These are phyloP conservation scores for Pammene aurita DNA, from an alignment of 2,888 invertebrate species.

Conservation along the genomic window DNA sequence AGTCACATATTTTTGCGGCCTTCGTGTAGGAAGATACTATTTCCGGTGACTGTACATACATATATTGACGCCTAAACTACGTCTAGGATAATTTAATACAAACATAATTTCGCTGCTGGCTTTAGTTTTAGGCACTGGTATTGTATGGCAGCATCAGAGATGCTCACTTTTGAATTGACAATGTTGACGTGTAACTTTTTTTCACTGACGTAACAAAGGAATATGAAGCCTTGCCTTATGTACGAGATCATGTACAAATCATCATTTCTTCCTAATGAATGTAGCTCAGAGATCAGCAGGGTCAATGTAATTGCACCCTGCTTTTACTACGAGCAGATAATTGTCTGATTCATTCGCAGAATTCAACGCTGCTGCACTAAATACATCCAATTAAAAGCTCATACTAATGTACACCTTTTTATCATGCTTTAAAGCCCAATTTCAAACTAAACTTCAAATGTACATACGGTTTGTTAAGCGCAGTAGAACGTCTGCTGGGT, in stretches of 20 bases:
- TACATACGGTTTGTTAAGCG: background rate
- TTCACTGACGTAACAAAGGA: no score
- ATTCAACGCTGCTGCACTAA: constrained; percentile 3
- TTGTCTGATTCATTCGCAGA: constrained; percentile 11
- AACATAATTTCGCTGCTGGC: no score
- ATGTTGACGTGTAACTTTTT: no score
- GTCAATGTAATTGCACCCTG: constrained; percentile 7
- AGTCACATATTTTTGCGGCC: no score
- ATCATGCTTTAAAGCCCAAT: background rate
- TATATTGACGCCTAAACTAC: no score
- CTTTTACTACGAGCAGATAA: background rate
- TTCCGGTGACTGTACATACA: no score
- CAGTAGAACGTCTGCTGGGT: constrained; percentile 7
- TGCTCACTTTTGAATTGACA: no score
- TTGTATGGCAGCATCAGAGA: no score
- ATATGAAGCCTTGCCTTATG: no score
- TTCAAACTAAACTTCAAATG: background rate
- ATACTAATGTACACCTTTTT: background rate
- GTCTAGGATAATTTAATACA: no score
- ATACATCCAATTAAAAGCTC: background rate
- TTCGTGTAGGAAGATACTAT: no score
- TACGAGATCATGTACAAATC: background rate
- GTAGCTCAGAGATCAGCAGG: background rate
- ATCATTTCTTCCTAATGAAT: background rate
- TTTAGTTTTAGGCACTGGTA: no score